Conservation (phyloP, 2,797 vertebrate genomes). For the Nasua narica region DNA sequence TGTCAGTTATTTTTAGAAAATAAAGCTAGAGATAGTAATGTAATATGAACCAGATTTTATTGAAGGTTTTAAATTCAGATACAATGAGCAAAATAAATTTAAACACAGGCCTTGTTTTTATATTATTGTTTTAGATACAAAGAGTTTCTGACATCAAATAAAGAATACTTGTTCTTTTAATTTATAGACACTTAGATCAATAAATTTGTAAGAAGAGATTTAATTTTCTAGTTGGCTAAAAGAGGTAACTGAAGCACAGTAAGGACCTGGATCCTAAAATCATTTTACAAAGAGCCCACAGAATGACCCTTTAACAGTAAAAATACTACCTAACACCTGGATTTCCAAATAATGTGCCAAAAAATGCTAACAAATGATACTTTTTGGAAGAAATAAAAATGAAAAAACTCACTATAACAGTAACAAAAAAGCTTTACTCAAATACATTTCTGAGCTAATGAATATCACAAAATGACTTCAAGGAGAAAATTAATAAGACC, state of each 20-base stretch:
- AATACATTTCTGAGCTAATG: background rate
- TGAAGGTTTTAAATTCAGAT: slow-evolving; percentile 48
- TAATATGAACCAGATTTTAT: background rate
- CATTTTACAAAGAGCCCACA: slow-evolving; percentile 32
- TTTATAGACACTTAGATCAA: background rate
- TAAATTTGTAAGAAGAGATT: slow-evolving; percentile 18
- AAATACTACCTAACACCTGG: background rate
- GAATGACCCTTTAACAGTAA: background rate
- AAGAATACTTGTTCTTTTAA: slow-evolving; percentile 38
- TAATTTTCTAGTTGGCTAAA: slow-evolving; percentile 38
- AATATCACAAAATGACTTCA: background rate
- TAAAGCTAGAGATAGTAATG: background rate
- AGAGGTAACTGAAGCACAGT: background rate
- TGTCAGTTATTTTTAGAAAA: slow-evolving; percentile 56
- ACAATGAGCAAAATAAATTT: slow-evolving; percentile 33
- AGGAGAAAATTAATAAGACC: background rate
- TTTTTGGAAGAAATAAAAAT: slow-evolving; percentile 3
- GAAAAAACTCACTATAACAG: background rate
- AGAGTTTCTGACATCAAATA: slow-evolving; percentile 35
- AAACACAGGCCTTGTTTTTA: background rate
- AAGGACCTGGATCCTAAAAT: background rate
- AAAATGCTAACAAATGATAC: background rate
- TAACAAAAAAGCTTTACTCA: background rate
- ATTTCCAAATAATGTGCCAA: slow-evolving; percentile 39
- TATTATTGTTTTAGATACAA: slow-evolving; percentile 34